Base-by-base conservation (phyloP, 1,140 invertebrate genomes). In the Macrostomum lignano region DNA sequence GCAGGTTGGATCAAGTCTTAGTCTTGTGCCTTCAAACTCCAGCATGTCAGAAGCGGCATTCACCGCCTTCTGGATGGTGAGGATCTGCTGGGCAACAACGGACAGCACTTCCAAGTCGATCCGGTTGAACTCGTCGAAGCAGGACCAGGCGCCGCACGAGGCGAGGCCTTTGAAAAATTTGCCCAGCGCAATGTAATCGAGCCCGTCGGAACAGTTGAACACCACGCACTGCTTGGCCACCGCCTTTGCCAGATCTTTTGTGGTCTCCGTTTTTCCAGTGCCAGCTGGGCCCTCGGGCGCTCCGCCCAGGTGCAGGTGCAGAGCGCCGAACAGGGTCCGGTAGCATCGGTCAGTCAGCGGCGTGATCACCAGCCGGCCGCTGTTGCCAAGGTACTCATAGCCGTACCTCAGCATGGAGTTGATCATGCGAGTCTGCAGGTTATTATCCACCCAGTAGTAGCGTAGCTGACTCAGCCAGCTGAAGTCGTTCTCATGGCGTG, bases 161-260 rank as follows among this genome's bases (percentile, higher is more conserved):
- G 57, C 57, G 17, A 60, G 39, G 31, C 57, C 57, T 43, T 60
- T 60, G 44, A 60, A 60, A 40, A 60, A 58, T 44, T 60, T 60
- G 21, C 57, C 55, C 57, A 60, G 58, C 32, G 55, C 54, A 36
- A 58, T 49, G 38, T 60, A 60, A 39, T 58, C 55, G 17, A 58
- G 38, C 37, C 55, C 55, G 44, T 60, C 57, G 15, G 57, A 60
- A 35, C 55, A 58, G 43, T 60, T 58, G 43, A 60, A 60, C 10
- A 60, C 57, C 3, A 60, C 50, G 47, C 57, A 60, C 43, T 60
- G 57, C 15, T 58, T 55, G 36, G 55, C 57, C 7, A 60, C 25
- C 17, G 57, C 57, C 40, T 60, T 60, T 29, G 57, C 57, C 22
- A 60, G 37, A 46, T 60, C 57, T 42, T 60, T 60, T 0, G 54